These are phyloP conservation scores for Halcyon badia DNA, from an alignment of 2,797 vertebrate species.

Conservation along the genomic window DNA sequence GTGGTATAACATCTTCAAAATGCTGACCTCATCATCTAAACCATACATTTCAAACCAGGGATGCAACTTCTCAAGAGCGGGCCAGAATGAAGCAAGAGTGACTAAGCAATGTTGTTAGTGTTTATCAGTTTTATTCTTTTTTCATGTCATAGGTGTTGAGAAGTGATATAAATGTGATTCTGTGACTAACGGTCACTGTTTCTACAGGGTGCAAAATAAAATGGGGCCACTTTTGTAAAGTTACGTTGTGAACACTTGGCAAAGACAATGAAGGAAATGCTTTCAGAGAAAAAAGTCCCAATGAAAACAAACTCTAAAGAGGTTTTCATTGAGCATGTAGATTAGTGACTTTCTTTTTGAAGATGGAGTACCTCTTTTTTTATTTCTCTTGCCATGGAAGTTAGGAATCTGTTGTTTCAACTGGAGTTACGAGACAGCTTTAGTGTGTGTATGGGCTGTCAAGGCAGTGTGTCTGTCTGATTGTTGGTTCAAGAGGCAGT, in stretches of 20 bases:
- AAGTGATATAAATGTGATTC: not conserved
- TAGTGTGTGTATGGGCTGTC: not conserved
- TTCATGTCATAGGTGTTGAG: not conserved
- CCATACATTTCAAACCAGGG: not conserved
- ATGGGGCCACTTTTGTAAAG: not conserved
- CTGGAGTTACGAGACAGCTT: not conserved
- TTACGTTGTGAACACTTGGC: not conserved
- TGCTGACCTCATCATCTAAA: not conserved
- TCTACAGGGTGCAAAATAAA: not conserved
- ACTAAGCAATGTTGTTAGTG: not conserved
- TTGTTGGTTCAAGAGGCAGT: not conserved
- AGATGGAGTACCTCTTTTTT: not conserved
- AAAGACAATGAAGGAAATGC: accelerated
- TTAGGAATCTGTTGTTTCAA: not conserved
- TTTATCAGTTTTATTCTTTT: not conserved
- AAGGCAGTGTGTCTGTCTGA: not conserved
- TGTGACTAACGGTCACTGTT: not conserved
- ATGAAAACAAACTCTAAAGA: not conserved
- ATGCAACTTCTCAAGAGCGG: not conserved
- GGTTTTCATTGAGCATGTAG: not conserved
- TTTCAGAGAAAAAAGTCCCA: not conserved
- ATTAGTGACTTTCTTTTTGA: not conserved
- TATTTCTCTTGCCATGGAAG: not conserved
- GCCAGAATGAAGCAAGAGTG: not conserved
- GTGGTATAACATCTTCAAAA: not conserved